Evolutionary conservation across 1,140 invertebrate species (phyloP), one percentile per base, ranked within the genome.

Genomic region (Oscheius sp.): DNA sequence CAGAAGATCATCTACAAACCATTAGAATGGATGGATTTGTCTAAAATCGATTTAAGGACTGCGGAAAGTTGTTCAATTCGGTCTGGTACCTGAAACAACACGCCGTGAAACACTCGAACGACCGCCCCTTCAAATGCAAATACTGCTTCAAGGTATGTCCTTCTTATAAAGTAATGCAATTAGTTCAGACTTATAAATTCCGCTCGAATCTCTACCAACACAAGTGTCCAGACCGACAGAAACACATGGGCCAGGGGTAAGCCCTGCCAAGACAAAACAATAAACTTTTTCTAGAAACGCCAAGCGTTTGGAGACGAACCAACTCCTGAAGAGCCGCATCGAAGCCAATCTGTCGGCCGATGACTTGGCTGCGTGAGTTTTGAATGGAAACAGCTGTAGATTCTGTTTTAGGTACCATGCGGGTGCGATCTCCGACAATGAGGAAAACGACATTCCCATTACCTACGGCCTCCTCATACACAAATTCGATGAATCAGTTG

Each of bases 71-170:
- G 20, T 80, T 80, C 67, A 81, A 81, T 42, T 81, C 79, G 10
- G 79, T 81, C 18, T 81, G 82, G 82, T 83, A 83, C 64, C 64
- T 83, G 42, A 84, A 84, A 49, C 82, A 83, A 58, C 82, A 83
- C 52, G 82, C 82, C n/a, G 82, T 83, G 18, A 84, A 82, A 55
- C 82, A 83, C 64, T 76, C 71, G 70, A 84, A 84, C 49, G 82
- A 83, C 61, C 65, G 82, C 10, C 82, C 82, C 20, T 83, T 84
- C 61, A 80, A 84, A 49, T 83, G 82, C 72, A 81, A 82, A 59
- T 84, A 79, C 46, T 83, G 82, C 65, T 77, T 75, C 59, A 83
- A 83, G 69, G 80, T 82, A 46, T 68, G 49, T 29, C 34, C 55
- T 38, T 29, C 1, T 70, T n/a, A 18, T 70, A 66, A 68, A 68